These are phyloP conservation scores for Cecidostiba fungosa DNA, from an alignment of 2,888 invertebrate species.

Conservation along the genomic window DNA sequence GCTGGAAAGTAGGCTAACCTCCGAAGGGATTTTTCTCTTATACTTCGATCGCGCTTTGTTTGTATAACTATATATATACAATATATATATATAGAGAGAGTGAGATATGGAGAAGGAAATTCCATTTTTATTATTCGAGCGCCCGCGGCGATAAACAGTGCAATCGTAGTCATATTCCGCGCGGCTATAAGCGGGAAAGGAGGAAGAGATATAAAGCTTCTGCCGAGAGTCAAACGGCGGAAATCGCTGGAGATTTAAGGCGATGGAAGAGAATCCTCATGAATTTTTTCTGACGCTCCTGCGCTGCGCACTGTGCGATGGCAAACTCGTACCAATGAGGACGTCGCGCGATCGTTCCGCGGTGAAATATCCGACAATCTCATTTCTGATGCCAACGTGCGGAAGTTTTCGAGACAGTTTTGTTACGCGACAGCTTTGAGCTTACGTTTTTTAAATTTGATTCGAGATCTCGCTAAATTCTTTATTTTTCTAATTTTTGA, in stretches of 20 bases:
- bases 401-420: neutral
- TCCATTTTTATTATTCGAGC: conserved; percentile 54
- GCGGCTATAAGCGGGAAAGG: neutral
- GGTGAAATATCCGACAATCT: neutral
- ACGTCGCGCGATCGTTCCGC: conserved; percentile 3
- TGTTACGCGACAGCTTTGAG: neutral
- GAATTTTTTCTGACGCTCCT: conserved; percentile 20
- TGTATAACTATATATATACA: neutral
- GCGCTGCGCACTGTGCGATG: neutral
- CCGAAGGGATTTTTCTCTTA: conserved; percentile 19
- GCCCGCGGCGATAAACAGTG: conserved; percentile 41
- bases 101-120: conserved; percentile 5
- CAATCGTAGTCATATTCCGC: conserved; percentile 30
- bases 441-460: neutral
- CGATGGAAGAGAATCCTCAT: conserved; percentile 27
- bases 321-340: conserved; percentile 12
- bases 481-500: too few species aligned
- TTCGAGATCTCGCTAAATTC: too few species aligned
- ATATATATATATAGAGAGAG: too few species aligned
- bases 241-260: conserved; percentile 10
- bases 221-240: conserved; percentile 20
- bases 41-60: neutral
- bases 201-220: neutral
- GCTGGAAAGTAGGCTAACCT: conserved; percentile 55
- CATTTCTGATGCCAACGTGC: neutral